Conservation (phyloP, 30 jellyfish, hydroid and myxozoan species). For the Clytia hemisphaerica region DNA sequence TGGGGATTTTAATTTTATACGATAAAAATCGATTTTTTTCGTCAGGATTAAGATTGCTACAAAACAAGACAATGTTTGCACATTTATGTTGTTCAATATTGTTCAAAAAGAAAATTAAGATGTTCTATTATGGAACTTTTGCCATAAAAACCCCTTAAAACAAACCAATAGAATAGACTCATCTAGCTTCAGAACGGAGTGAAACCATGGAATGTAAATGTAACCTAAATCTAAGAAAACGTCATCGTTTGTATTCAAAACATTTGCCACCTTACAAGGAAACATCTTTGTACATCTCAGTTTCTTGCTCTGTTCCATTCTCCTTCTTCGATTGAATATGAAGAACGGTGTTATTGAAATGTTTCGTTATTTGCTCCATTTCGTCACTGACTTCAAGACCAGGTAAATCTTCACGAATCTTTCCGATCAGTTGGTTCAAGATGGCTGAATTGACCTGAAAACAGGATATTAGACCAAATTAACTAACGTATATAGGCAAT, state of each 20-base stretch:
- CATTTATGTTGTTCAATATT: too few species aligned
- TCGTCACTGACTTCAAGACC: conserved; percentile 89
- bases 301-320: conserved; percentile 59
- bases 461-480: too few species aligned
- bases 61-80: too few species aligned
- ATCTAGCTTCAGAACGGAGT: too few species aligned
- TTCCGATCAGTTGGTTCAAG: conserved; percentile 74
- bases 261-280: conserved; percentile 28
- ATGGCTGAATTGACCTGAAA: conserved; percentile 83
- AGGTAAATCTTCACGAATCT: conserved; percentile 93
- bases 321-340: conserved; percentile 77
- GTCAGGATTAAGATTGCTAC: too few species aligned
- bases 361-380: conserved; percentile 80
- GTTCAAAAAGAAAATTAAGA: conserved; percentile 4
- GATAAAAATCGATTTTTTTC: too few species aligned
- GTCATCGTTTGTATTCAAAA: not conserved
- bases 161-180: too few species aligned
- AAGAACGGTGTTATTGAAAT: conserved; percentile 84
- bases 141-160: too few species aligned
- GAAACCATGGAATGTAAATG: too few species aligned
- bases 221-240: not conserved
- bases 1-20: too few species aligned
- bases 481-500: too few species aligned
- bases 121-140: not conserved
- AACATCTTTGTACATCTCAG: conserved; percentile 65